These are phyloP conservation scores for Nannobrachium achirus DNA, from an alignment of 2,113 vertebrate species.

Conservation along the genomic window DNA sequence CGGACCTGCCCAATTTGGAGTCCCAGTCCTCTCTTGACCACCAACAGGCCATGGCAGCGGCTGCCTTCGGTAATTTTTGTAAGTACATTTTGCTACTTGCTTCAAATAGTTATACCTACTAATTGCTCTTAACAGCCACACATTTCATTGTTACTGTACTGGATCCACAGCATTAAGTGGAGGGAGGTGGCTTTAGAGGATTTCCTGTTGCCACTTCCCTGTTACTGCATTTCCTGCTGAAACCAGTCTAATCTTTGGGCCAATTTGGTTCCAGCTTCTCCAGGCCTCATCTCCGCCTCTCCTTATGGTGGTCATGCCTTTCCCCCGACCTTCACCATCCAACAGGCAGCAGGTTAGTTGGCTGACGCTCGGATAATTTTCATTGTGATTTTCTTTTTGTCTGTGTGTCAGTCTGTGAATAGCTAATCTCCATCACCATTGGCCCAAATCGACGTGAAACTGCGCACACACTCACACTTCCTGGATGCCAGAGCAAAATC, in stretches of 20 bases:
- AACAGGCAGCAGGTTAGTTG: slow-evolving; percentile 86
- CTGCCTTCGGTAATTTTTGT: slow-evolving; percentile 87
- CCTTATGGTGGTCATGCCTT: slow-evolving; percentile 92
- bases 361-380: too few species aligned
- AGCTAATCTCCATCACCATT: too few species aligned
- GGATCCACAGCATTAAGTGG: too few species aligned
- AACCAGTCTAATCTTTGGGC: background rate
- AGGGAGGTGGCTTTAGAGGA: background rate
- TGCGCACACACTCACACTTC: too few species aligned
- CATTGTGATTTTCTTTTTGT: too few species aligned
- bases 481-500: too few species aligned
- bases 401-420: too few species aligned
- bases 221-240: background rate
- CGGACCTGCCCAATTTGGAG: slow-evolving; percentile 93
- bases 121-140: background rate
- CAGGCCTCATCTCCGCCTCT: slow-evolving; percentile 92
- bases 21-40: slow-evolving; percentile 89
- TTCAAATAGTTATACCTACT: too few species aligned
- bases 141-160: background rate
- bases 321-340: slow-evolving; percentile 91
- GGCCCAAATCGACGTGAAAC: too few species aligned
- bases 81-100: too few species aligned
- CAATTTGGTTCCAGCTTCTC: slow-evolving; percentile 81
- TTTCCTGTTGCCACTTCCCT: background rate
- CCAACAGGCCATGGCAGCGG: slow-evolving; percentile 91